Base-by-base conservation (phyloP, 1,140 invertebrate species). In the Trachelipus rathkii region DNA sequence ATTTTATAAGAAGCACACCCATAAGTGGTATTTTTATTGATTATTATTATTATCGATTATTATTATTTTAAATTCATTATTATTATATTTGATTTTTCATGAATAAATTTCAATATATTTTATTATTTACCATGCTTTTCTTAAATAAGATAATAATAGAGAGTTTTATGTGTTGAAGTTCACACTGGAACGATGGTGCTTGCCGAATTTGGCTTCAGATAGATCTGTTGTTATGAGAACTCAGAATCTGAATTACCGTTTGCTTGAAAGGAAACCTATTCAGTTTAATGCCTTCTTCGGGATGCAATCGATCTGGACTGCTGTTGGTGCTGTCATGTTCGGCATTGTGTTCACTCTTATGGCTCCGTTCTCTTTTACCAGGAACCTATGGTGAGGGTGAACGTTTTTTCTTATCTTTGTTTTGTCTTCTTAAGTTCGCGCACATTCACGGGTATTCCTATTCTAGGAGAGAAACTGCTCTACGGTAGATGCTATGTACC, bases 181-280 rank as follows among this genome's bases (percentile, higher is more conserved):
- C 88, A 90, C 23, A 85, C 88, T 5, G n/a, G 83, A 89, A 69
- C 87, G 88, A n/a, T 95, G 90, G 89, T 92, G 90, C 82, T 53
- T 92, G 0, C 89, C 91, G 13, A 96, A 96, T 84, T 88, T 88
- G 0, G 92, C 92, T 10, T 87, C 91, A 24, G 95, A 98, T 87
- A 87, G 89, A 75, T 91, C 92, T 9, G 90, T 97, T 10, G 89
- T 92, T 5, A 83, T 89, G 73, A 87, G 94, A 24, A 90, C 93
- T 0, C 93, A 96, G 81, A 87, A 91, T 68, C 89, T 89, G 83
- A 88, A 92, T 4, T 91, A 89, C 82, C 88, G 91, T 43, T 85
- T 87, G 5, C 87, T 91, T 10, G 88, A 91, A 72, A 87, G 90
- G 79, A 87, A 91, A 21, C 94, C 95, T 0, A 87, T 89, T 3